Conservation (phyloP, 2,797 vertebrate genomes). For the Enteromius thamalakanensis region DNA sequence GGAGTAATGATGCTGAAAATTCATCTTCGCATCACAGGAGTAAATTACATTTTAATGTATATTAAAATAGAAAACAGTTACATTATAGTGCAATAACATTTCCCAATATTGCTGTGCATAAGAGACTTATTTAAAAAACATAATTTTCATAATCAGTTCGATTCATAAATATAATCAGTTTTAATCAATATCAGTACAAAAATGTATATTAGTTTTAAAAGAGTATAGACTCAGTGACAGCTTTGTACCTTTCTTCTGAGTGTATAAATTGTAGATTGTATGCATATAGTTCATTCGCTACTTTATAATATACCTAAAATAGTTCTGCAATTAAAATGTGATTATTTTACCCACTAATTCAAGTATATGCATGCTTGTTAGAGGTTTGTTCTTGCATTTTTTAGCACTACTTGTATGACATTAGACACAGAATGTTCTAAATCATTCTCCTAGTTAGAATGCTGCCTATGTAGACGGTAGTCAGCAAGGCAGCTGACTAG, state of each 20-base stretch:
- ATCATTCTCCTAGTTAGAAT: slow-evolving; percentile 5
- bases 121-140: background rate
- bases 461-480: slow-evolving; percentile 28
- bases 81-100: background rate
- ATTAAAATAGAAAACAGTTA: too few relatives aligned
- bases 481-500: slow-evolving; percentile 39
- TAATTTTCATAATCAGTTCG: too few relatives aligned
- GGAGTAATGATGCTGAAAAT: too few relatives aligned
- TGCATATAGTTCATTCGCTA: background rate
- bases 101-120: background rate
- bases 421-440: background rate
- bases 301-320: background rate
- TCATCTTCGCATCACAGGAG: too few relatives aligned
- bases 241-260: slow-evolving; percentile 12
- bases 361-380: background rate
- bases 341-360: background rate
- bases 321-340: background rate
- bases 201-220: background rate
- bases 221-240: background rate
- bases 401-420: background rate
- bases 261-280: background rate
- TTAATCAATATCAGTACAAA: background rate
- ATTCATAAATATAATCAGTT: too few relatives aligned
- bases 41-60: too few relatives aligned
- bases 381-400: background rate